phyloP scores from a whole-genome alignment of 2,797 vertebrate genomes.

The Mastacembelus armatus region DNA sequence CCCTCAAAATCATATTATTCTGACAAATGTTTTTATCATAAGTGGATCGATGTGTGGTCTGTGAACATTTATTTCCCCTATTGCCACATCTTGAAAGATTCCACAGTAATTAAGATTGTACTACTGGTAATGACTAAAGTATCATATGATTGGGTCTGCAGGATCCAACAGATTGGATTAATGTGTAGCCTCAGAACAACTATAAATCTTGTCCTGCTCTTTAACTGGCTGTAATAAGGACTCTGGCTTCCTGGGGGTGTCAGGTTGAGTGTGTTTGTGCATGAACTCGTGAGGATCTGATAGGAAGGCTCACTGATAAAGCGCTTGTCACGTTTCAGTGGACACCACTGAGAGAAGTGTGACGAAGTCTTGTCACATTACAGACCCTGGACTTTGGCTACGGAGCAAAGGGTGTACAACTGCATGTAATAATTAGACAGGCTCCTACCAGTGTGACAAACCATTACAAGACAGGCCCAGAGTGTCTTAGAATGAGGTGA shows the following conservation, averaged over 20 bases:
- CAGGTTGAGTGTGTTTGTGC: conserved; percentile 70
- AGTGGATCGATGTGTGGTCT: neutral
- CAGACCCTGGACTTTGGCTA: conserved; percentile 77
- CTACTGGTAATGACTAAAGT: conserved; percentile 76
- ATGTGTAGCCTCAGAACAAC: conserved; percentile 76
- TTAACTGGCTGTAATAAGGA: conserved; percentile 70
- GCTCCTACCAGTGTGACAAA: conserved; percentile 58
- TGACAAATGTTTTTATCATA: neutral
- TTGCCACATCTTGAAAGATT: conserved; percentile 58
- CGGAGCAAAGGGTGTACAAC: conserved; percentile 65
- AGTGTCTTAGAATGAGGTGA: conserved; percentile 25
- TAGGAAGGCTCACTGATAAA: conserved; percentile 75
- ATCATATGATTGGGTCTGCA: conserved; percentile 76
- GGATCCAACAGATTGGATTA: conserved; percentile 71
- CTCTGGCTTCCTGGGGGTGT: conserved; percentile 65
- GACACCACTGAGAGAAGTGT: conserved; percentile 64
- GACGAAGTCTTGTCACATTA: conserved; percentile 77
- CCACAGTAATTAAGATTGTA: conserved; percentile 67
- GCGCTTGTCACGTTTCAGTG: conserved; percentile 76
- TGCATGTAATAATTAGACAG: conserved; percentile 80
- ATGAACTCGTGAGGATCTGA: conserved; percentile 68
- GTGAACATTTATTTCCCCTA: conserved; percentile 6
- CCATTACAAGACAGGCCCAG: conserved; percentile 48
- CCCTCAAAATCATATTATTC: conserved; percentile 45
- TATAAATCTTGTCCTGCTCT: conserved; percentile 72